Evolutionary conservation across 2,888 invertebrate genomes (phyloP), one percentile per base, ranked within the genome.

Genomic region (Zaprionus bogoriensis): DNA sequence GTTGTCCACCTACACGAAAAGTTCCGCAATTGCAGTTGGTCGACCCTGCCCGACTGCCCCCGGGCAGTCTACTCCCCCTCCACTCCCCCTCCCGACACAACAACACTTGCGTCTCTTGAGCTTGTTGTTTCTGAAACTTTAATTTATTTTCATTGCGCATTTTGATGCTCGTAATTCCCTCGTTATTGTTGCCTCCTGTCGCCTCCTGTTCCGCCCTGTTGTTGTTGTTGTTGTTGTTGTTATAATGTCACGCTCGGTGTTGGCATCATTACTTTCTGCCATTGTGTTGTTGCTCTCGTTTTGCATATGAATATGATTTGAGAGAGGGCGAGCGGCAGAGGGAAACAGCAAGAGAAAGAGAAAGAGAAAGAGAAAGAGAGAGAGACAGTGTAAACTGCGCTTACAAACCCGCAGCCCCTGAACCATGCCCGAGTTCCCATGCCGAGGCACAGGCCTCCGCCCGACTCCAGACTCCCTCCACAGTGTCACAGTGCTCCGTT

Each of bases 71-170:
- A 76, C 66, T 63, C 32, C 20, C 25, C 45, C 23, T 32, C 23
- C 19, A 7, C 30, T 10, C 17, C 39, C 17, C 39, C 23, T 42
- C 22, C 32, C 22, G 20, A n/a, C n/a, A n/a, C n/a, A n/a, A n/a
- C n/a, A n/a, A n/a, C 22, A 30, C 45, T 46, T 32, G 12, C 14
- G 3, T 7, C 32, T 36, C 32, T 36, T 36, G 7, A 55, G 47
- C 52, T 70, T 63, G 70, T 66, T 87, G 81, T 71, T 87, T 69
- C 64, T 44, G 67, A 80, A 88, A 76, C 88, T 89, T 89, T 81
- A 87, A 88, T 87, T 87, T 89, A 87, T 89, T 87, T 88, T 88
- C 89, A 88, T 89, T 84, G 89, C 88, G 87, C 88, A 87, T 88
- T 88, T 87, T 81, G 82, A 84, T 82, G 87, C 89, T 77, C 84